These are phyloP conservation scores for Lucilia sericata DNA, from an alignment of 1,140 invertebrate species.

Conservation along the genomic window DNA sequence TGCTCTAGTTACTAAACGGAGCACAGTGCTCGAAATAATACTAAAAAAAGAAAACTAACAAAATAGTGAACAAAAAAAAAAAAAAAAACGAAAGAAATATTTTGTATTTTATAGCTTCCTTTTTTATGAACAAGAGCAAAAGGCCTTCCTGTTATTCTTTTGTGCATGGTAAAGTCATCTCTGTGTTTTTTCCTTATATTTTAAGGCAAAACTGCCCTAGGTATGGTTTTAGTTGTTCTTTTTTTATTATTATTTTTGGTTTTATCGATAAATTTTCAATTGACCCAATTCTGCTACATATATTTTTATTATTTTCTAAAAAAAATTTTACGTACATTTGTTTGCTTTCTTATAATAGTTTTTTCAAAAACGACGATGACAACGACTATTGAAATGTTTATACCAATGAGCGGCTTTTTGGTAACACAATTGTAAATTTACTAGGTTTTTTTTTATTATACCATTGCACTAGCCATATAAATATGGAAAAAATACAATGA, in stretches of 20 bases:
- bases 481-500: slow-evolving; percentile 1
- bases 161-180: slow-evolving; percentile 25
- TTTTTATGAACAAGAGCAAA: slow-evolving; percentile 29
- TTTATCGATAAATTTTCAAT: slow-evolving; percentile 51
- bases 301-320: slow-evolving; percentile 16
- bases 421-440: background rate
- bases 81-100: background rate
- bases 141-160: slow-evolving; percentile 36
- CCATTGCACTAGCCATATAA: background rate
- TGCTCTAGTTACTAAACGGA: background rate
- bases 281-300: slow-evolving; percentile 46
- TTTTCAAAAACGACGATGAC: background rate
- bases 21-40: slow-evolving; percentile 11
- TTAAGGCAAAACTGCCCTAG: background rate
- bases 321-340: slow-evolving; percentile 19
- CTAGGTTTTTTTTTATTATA: background rate
- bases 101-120: slow-evolving; percentile 38
- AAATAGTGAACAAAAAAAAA: background rate
- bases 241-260: slow-evolving; percentile 11
- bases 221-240: background rate
- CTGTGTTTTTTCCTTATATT: background rate
- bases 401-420: slow-evolving; percentile 10
- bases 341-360: slow-evolving; percentile 24
- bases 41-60: background rate
- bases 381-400: too few species aligned